These are phyloP conservation scores for Heteromormyrus szaboi DNA, from an alignment of 2,797 vertebrate species.

Conservation along the genomic window DNA sequence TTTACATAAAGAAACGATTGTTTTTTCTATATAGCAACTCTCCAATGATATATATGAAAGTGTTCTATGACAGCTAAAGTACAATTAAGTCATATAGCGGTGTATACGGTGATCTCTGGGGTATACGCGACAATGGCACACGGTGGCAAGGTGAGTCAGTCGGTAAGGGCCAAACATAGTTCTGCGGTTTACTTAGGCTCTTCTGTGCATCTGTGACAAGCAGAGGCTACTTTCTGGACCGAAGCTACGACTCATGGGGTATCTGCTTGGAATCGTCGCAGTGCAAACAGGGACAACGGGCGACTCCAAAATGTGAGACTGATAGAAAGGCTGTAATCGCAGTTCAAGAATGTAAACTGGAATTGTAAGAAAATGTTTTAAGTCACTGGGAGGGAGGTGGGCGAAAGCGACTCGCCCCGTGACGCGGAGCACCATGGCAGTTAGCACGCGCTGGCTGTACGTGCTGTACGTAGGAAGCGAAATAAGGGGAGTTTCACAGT, in stretches of 20 bases:
- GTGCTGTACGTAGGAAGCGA: not conserved
- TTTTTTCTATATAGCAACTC: not conserved
- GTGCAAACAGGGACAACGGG: not conserved
- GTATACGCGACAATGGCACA: not conserved
- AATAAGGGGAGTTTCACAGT: not conserved
- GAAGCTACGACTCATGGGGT: not conserved
- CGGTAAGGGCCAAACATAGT: not conserved
- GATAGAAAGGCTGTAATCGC: not conserved
- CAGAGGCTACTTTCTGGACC: not conserved
- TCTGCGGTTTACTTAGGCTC: not conserved
- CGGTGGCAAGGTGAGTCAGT: not conserved
- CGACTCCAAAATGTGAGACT: conserved; percentile 14
- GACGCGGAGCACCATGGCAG: not conserved
- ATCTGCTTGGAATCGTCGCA: not conserved
- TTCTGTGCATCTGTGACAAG: not conserved
- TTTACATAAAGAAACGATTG: not conserved
- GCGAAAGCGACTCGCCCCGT: not conserved
- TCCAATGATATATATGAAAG: not conserved
- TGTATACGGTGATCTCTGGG: not conserved
- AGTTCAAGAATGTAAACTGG: not conserved
- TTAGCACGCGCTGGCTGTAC: not conserved
- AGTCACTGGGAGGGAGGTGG: not conserved
- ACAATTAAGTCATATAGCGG: not conserved
- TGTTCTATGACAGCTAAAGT: not conserved
- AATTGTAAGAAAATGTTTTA: not conserved